phyloP scores from a whole-genome alignment of 2,797 vertebrate genomes.

The Periophthalmus magnuspinnatus region DNA sequence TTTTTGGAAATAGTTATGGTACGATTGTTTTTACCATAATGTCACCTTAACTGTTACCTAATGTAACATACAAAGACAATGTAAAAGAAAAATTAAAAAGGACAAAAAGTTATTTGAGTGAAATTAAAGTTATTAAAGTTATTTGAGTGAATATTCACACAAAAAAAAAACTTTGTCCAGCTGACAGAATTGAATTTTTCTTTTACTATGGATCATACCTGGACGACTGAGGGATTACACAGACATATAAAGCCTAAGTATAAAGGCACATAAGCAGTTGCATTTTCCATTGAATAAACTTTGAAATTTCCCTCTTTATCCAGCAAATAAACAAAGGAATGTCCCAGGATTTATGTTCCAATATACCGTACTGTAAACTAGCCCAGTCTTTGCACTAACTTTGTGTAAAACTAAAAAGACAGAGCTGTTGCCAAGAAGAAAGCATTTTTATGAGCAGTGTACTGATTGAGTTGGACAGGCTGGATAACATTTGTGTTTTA shows the following conservation, averaged over 20 bases:
- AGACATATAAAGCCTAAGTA: not conserved
- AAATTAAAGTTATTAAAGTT: no score
- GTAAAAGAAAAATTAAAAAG: not conserved
- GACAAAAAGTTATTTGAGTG: no score
- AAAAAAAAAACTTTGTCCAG: no score
- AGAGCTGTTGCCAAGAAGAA: slow-evolving; percentile 24
- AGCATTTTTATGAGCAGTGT: slow-evolving; percentile 15
- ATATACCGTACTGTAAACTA: slow-evolving; percentile 21
- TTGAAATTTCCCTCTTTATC: slow-evolving; percentile 49
- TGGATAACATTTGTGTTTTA: slow-evolving; percentile 34
- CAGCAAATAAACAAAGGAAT: slow-evolving; percentile 52
- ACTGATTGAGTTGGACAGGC: slow-evolving; percentile 22
- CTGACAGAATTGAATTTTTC: no score
- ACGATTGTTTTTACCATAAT: not conserved
- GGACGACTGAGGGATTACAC: no score
- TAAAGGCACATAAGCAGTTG: slow-evolving; percentile 34
- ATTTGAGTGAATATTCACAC: no score
- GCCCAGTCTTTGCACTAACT: slow-evolving; percentile 2
- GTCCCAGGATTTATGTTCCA: slow-evolving; percentile 27
- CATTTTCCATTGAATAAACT: slow-evolving; percentile 58
- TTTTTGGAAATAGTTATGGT: not conserved
- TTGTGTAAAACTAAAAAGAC: slow-evolving; percentile 21
- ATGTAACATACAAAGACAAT: not conserved
- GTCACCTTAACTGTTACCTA: no score
- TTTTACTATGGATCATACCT: no score